phyloP scores from a whole-genome alignment of 2,888 invertebrate genomes.

The Andrena bicolor region DNA sequence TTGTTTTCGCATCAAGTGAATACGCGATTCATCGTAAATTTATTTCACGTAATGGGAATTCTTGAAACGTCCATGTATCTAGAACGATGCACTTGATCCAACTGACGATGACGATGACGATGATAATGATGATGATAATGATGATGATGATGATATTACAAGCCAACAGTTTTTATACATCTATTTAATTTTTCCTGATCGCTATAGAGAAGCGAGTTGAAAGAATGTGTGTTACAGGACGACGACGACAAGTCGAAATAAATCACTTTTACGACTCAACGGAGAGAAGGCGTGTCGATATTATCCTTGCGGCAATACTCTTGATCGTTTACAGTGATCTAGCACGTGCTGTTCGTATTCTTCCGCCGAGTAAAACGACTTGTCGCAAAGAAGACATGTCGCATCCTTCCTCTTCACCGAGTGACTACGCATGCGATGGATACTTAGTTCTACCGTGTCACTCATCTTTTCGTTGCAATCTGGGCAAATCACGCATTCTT shows the following conservation, averaged over 20 bases:
- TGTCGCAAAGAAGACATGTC: conserved; percentile 50
- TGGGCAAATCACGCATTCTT: conserved; percentile 21
- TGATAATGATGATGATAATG: no score
- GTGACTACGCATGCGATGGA: conserved; percentile 35
- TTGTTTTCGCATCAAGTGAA: no score
- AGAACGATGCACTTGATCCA: background rate
- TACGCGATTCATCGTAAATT: background rate
- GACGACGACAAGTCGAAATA: conserved; percentile 7
- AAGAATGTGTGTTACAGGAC: background rate
- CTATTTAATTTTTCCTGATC: background rate
- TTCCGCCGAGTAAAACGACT: conserved; percentile 35
- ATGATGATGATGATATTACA: no score
- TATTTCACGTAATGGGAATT: background rate
- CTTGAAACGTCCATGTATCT: background rate
- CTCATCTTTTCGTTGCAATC: conserved; percentile 38
- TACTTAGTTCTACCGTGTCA: conserved; percentile 11
- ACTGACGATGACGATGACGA: no score
- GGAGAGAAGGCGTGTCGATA: background rate
- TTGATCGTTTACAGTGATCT: conserved; percentile 50
- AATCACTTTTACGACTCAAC: conserved; percentile 2
- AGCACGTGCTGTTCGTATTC: conserved; percentile 50
- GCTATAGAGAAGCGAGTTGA: background rate
- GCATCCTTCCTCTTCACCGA: conserved; percentile 42
- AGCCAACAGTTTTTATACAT: conserved; percentile 7
- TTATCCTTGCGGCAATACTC: conserved; percentile 34